A percentile compares a stretch with the other conserved stretches of the same genome.
These are phyloP conservation scores for Brachyistius frenatus DNA, from an alignment of 2,113 vertebrate species.

Conservation along the genomic window DNA sequence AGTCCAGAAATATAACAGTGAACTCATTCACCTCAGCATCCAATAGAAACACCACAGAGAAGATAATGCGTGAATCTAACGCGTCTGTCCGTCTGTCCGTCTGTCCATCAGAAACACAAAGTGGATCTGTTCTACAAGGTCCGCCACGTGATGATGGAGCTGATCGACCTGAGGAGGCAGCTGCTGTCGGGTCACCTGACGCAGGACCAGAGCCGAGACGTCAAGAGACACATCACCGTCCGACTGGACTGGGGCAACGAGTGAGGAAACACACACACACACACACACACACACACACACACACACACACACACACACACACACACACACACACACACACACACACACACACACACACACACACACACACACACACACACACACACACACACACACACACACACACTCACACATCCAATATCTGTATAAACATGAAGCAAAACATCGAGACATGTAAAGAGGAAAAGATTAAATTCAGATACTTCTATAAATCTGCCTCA, in stretches of 20 bases:
- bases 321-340: no score
- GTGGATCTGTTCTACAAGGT: slow-evolving; percentile 99
- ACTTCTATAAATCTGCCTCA: no score
- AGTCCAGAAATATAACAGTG: not conserved
- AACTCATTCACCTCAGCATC: not conserved
- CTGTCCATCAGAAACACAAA: slow-evolving; percentile 90
- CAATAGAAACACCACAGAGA: not conserved
- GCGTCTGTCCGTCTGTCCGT: not conserved
- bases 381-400: slow-evolving; percentile 10
- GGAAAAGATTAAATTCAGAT: no score
- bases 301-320: not conserved
- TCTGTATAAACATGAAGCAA: no score
- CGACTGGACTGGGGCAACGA: slow-evolving; percentile 99
- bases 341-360: not conserved
- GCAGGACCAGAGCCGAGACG: slow-evolving; percentile 95
- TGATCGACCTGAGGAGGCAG: slow-evolving; percentile 96
- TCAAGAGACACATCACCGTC: slow-evolving; percentile 96
- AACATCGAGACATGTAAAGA: no score
- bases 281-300: not conserved
- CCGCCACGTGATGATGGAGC: slow-evolving; percentile 97
- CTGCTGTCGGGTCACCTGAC: slow-evolving; percentile 96
- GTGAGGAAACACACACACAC: slow-evolving; percentile 83
- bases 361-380: not conserved
- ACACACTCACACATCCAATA: not conserved
- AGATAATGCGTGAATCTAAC: not conserved